A percentile compares a stretch with the other conserved stretches of the same genome.
Evolutionary conservation across 2,113 vertebrate genomes (phyloP).

Genomic region (Galeopterus variegatus): DNA sequence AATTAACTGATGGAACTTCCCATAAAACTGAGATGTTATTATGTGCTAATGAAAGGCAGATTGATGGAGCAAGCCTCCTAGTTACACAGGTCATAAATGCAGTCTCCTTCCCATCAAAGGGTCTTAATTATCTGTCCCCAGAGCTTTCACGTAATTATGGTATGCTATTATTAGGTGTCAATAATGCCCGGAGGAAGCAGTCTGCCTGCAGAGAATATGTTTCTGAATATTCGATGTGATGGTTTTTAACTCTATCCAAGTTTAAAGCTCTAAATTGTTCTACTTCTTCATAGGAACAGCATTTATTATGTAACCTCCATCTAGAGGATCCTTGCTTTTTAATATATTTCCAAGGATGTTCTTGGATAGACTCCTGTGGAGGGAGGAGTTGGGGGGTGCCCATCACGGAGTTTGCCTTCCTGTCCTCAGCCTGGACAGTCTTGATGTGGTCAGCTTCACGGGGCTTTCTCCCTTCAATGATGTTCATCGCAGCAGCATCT

Average conservation of each 20-base stretch:
- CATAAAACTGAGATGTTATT: conserved; percentile 73
- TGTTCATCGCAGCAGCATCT: accelerated
- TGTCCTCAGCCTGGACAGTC: not conserved
- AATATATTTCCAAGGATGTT: not conserved
- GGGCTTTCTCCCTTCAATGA: not conserved
- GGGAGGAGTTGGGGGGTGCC: accelerated
- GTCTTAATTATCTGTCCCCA: not conserved
- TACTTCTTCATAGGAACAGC: not conserved
- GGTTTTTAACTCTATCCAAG: not conserved
- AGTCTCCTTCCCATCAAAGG: not conserved
- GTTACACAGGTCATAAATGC: not conserved
- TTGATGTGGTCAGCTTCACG: accelerated
- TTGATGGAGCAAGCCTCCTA: conserved; percentile 5
- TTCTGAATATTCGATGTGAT: not conserved
- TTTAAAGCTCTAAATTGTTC: not conserved
- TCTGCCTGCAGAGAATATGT: not conserved
- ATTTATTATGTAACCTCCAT: not conserved
- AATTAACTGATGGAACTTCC: conserved; percentile 41
- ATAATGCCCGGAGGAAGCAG: not conserved
- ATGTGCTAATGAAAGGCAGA: conserved; percentile 69
- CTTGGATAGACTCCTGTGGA: not conserved
- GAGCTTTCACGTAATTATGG: not conserved
- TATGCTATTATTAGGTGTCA: conserved; percentile 1
- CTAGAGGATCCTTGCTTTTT: not conserved
- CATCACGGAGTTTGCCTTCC: no score